These are phyloP conservation scores for Platalea minor DNA, from an alignment of 2,797 vertebrate genomes.

Conservation along the genomic window DNA sequence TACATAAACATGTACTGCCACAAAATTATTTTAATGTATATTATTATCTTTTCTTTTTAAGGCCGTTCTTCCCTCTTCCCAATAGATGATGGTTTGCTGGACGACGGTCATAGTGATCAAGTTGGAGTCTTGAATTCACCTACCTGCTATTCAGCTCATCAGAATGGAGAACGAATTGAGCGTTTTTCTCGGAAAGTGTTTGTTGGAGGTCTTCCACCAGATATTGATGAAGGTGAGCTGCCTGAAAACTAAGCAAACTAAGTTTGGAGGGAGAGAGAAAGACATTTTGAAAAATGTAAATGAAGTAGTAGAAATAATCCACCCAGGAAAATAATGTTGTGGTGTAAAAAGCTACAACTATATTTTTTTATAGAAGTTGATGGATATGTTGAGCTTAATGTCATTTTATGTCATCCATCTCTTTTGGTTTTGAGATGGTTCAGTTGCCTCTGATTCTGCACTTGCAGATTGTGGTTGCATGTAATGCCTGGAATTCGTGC, in stretches of 20 bases:
- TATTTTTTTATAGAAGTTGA: not conserved
- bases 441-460: not conserved
- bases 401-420: not conserved
- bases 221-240: constrained; percentile 94
- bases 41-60: constrained; percentile 69
- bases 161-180: constrained; percentile 94
- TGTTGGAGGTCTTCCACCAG: constrained; percentile 95
- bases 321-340: not conserved
- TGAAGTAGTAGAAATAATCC: not conserved
- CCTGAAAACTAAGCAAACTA: not conserved
- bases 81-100: constrained; percentile 93
- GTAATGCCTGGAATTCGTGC: not conserved
- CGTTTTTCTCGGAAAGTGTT: constrained; percentile 98
- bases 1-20: not conserved
- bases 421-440: not conserved
- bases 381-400: not conserved
- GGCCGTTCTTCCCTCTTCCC: constrained; percentile 97
- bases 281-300: not conserved
- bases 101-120: constrained; percentile 92
- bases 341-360: not conserved
- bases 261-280: not conserved
- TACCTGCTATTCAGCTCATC: constrained; percentile 89
- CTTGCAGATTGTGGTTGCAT: not conserved
- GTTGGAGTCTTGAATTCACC: constrained; percentile 90
- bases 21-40: not conserved